These are phyloP conservation scores for Boloria selene DNA, from an alignment of 2,888 invertebrate species.

Conservation along the genomic window DNA sequence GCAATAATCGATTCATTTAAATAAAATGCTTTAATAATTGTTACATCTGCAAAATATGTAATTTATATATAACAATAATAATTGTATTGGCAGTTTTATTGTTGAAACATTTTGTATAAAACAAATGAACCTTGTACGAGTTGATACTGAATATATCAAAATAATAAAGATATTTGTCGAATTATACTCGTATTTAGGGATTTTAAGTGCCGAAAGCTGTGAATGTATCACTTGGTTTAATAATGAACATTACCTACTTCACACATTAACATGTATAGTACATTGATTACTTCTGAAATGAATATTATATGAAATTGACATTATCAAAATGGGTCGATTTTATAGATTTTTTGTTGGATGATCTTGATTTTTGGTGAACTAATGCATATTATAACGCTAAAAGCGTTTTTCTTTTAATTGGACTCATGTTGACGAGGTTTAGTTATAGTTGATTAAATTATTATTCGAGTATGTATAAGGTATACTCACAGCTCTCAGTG, in stretches of 20 bases:
- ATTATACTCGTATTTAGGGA: constrained; percentile 23
- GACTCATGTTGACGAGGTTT: no score
- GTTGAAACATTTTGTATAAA: constrained; percentile 23
- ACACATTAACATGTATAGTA: neutral
- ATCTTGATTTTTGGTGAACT: neutral
- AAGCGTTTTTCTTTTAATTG: no score
- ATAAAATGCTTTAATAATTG: constrained; percentile 32
- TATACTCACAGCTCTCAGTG: constrained; percentile 23
- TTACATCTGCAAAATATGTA: constrained; percentile 34
- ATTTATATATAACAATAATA: constrained; percentile 26
- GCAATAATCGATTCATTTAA: constrained; percentile 32
- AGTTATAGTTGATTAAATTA: neutral
- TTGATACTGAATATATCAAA: constrained; percentile 14
- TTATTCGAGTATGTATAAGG: neutral
- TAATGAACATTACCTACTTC: no score
- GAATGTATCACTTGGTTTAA: neutral
- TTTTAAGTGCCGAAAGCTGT: constrained; percentile 15
- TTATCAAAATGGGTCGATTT: no score
- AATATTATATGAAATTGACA: neutral
- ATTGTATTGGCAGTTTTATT: constrained; percentile 26
- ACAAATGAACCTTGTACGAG: constrained; percentile 14
- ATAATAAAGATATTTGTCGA: constrained; percentile 10
- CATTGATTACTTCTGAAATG: neutral
- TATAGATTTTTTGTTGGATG: neutral
- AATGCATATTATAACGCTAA: neutral